Conservation (phyloP, 1,140 invertebrate genomes). For the Papilio glaucus region DNA sequence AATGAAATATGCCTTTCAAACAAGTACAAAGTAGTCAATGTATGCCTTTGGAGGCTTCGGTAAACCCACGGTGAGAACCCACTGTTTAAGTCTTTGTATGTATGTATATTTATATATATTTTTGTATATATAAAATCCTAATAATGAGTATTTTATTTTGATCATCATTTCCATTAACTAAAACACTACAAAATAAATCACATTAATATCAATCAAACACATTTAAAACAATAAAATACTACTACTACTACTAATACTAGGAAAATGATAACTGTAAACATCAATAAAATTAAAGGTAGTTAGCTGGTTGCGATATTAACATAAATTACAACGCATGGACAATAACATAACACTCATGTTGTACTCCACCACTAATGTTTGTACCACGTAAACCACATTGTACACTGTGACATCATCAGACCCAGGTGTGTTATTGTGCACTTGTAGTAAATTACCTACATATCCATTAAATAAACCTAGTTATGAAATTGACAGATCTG, state of each 20-base stretch:
- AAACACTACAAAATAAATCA: not conserved
- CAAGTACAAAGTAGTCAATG: no score
- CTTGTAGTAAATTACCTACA: conserved; percentile 1
- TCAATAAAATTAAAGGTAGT: conserved; percentile 13
- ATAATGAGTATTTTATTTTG: not conserved
- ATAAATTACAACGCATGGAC: not conserved
- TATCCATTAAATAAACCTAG: not conserved
- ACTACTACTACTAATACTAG: no score
- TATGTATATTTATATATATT: no score
- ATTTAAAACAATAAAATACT: not conserved
- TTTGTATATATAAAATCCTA: not conserved
- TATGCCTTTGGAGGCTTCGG: no score
- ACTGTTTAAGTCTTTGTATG: no score
- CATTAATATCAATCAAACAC: not conserved
- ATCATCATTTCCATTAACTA: not conserved
- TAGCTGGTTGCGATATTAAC: conserved; percentile 1
- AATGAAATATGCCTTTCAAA: no score
- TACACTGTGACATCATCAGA: not conserved
- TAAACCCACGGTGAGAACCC: no score
- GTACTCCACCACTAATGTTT: no score
- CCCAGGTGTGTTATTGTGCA: not conserved
- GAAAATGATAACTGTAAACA: no score
- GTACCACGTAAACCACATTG: no score
- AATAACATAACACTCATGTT: not conserved
- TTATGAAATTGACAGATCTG: conserved; percentile 42